Evolutionary conservation across 1,140 invertebrate species (phyloP), one percentile per base, ranked within the genome.

Genomic region (Nasonia vitripennis): DNA sequence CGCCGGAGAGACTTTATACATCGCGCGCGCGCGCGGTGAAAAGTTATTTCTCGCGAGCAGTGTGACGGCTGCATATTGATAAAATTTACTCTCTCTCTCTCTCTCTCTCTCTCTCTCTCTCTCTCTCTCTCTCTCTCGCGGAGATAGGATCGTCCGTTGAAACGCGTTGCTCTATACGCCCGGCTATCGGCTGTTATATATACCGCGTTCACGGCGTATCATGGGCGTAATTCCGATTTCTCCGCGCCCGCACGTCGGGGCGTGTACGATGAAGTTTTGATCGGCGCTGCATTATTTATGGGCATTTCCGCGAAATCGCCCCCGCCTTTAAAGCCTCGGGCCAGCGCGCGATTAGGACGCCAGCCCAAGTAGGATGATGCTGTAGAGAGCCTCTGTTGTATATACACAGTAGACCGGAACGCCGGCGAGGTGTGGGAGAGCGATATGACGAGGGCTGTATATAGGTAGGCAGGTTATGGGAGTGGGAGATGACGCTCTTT

Each of bases 241-340:
- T 78, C 73, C 5, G 9, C 31, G 27, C 2, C 20, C 51, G 81
- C 37, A 20, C 45, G 67, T 31, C 34, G 5, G 34, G 34, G 34
- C 34, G 34, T 37, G 34, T 37, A 37, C 34, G 34, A 37, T 79
- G 4, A 84, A 71, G 62, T 84, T 84, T 79, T 79, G 67, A 84
- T 84, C 83, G 77, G 83, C 27, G 12, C 14, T 79, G 83, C 83
- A 84, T 84, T 84, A 84, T 84, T 84, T 84, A 84, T 79, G 75
- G 82, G 41, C 75, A 51, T 51, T 83, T 83, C 75, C 62, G 41
- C 37, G 41, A 17, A 70, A 83, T 70, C 37, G 37, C 14, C 45
- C 27, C 5, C 68, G 14, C n/a, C 48, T 45, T 45, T 37, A 34
- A 71, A 75, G 73, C 27, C 7, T 11, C 37, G 73, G 37, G 37